These are phyloP conservation scores for Passer montanus DNA, from an alignment of 2,113 vertebrate species.

Conservation along the genomic window DNA sequence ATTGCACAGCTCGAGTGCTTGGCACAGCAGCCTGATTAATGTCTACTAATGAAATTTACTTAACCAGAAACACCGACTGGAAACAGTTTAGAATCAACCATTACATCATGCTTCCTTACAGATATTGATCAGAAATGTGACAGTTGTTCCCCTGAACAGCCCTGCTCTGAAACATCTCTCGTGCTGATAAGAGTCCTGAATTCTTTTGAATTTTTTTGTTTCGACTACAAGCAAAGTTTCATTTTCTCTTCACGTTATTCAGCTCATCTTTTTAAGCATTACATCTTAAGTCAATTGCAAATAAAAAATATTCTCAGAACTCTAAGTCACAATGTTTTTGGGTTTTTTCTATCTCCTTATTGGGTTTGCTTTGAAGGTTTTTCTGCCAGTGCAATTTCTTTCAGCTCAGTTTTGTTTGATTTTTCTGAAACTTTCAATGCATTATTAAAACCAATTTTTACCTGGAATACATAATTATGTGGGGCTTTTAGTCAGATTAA, in stretches of 20 bases:
- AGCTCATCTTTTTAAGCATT: background rate
- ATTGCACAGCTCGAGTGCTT: background rate
- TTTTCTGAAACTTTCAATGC: background rate
- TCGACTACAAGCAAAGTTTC: background rate
- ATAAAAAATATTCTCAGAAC: background rate
- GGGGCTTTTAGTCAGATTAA: background rate
- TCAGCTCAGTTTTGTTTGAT: background rate
- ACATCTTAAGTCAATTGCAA: background rate
- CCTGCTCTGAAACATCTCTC: background rate
- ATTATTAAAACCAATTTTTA: background rate
- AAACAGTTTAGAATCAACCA: background rate
- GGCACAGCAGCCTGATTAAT: background rate
- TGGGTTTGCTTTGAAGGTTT: background rate
- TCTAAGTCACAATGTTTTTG: background rate
- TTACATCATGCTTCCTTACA: background rate
- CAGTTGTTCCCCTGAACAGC: background rate
- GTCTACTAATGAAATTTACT: background rate
- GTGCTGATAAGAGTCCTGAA: background rate
- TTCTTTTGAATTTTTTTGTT: background rate
- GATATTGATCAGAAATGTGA: rapidly evolving
- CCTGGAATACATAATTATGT: background rate
- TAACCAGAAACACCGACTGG: background rate
- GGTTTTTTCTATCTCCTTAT: background rate
- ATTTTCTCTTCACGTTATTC: background rate
- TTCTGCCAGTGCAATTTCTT: background rate